Evolutionary conservation across 2,113 vertebrate species (phyloP).

Genomic region (Parus major): DNA sequence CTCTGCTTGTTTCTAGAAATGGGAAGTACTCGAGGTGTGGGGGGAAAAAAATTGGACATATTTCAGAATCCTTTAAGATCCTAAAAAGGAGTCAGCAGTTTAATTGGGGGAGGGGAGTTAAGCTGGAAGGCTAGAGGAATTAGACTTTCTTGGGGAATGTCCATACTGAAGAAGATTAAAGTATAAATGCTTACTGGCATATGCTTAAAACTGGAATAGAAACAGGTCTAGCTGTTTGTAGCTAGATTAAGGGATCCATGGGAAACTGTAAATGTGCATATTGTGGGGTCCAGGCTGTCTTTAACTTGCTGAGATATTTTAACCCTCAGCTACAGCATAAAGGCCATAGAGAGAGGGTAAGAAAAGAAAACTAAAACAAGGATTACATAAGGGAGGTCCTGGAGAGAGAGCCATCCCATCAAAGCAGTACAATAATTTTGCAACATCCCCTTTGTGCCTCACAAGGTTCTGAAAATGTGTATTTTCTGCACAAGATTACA

Average conservation of each 20-base stretch:
- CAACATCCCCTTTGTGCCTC: background rate
- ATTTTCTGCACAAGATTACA: background rate
- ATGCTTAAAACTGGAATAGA: background rate
- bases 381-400: background rate
- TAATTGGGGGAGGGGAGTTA: background rate
- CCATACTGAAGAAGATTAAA: background rate
- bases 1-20: background rate
- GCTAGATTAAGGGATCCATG: background rate
- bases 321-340: background rate
- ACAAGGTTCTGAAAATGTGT: background rate
- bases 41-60: accelerated
- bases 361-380: background rate
- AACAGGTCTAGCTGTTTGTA: background rate
- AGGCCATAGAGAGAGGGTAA: background rate
- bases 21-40: background rate
- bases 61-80: background rate
- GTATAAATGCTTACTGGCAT: background rate
- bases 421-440: background rate
- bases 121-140: background rate
- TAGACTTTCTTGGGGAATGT: background rate
- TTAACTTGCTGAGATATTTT: background rate
- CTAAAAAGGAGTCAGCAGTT: background rate
- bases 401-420: background rate
- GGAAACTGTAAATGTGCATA: background rate
- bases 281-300: background rate